Base-by-base conservation (phyloP, 2,797 vertebrate species). In the Telmatherina bonti region DNA sequence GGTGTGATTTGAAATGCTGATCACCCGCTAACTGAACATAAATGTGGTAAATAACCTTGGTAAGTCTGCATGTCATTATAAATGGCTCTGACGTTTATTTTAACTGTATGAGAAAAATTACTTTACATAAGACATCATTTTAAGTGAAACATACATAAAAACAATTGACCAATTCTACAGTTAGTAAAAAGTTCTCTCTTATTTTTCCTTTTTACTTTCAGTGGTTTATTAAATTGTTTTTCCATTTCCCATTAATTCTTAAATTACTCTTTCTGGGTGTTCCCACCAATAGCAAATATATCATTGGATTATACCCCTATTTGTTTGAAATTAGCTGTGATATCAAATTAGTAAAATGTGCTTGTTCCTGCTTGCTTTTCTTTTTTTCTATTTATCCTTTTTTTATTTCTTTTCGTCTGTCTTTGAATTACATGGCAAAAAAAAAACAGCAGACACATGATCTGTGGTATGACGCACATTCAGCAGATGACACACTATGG, bases 241-340 rank as follows among this genome's bases (percentile, higher is more conserved):
- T 38, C 6, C 47, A 22, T 12, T 51, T 24, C 10, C 26, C 20
- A 8, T 9, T 70, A 51, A 67, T 24, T 24, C 27, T 59, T 59
- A 22, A 31, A 26, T 43, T 31, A 53, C 16, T 68, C 13, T 53
- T 31, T 81, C 45, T 55, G 29, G 20, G 49, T 64, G 13, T 57
- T 68, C 65, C 67, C 59, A 51, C 55, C 61, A 60, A 74, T n/a
- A 63, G 27, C 54, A 47, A 60, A 27, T 38, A 27, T 72, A 24
- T 73, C 73, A 83, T 67, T 88, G 65, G 74, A 67, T 63, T 85
- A 55, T 62, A 62, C 38, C 72, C 29, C 52, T 27, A 36, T 65
- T 54, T 64, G 47, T 75, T 83, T 74, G 62, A 76, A 76, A 70
- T 80, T 27, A 62, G 53, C 49, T 54, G 56, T 49, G 76, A 67